These are phyloP conservation scores for Drosophila arawakana DNA, from an alignment of 1,140 invertebrate species.

Conservation along the genomic window DNA sequence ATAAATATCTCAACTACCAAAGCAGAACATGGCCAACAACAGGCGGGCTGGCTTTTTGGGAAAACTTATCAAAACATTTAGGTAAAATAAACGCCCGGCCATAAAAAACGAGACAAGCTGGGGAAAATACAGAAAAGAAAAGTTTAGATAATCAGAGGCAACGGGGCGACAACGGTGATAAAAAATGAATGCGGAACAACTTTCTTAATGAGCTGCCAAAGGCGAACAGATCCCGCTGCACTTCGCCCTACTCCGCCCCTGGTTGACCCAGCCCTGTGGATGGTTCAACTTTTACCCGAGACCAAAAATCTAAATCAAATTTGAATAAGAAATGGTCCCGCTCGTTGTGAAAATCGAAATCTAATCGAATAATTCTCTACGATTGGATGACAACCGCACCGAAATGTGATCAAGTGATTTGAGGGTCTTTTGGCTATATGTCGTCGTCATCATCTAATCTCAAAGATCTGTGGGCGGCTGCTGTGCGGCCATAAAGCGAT, in stretches of 20 bases:
- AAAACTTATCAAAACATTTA: slow-evolving; percentile 82
- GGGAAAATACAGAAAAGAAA: slow-evolving; percentile 32
- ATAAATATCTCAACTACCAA: slow-evolving; percentile 66
- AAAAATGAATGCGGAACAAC: slow-evolving; percentile 82
- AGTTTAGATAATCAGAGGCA: slow-evolving; percentile 72
- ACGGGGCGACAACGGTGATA: slow-evolving; percentile 73
- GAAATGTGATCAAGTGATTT: slow-evolving; percentile 73
- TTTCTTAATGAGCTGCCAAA: slow-evolving; percentile 83
- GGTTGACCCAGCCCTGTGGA: not conserved
- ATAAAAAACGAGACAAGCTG: slow-evolving; percentile 66
- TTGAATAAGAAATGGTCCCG: slow-evolving; percentile 73
- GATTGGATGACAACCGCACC: slow-evolving; percentile 62
- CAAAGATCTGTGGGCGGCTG: slow-evolving; percentile 77
- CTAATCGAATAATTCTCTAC: slow-evolving; percentile 56
- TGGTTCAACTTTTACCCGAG: not conserved
- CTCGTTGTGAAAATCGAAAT: slow-evolving; percentile 53
- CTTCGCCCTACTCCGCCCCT: not conserved
- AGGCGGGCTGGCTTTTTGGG: slow-evolving; percentile 36
- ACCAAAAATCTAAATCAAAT: slow-evolving; percentile 70
- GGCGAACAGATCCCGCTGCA: slow-evolving; percentile 48
- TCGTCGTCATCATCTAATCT: slow-evolving; percentile 58
- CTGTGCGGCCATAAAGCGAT: slow-evolving; percentile 78
- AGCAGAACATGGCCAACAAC: slow-evolving; percentile 43
- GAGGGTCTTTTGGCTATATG: slow-evolving; percentile 23
- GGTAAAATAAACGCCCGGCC: slow-evolving; percentile 76